Conservation (phyloP, 2,797 vertebrate genomes). For the Sebastes kiyomatsui region DNA sequence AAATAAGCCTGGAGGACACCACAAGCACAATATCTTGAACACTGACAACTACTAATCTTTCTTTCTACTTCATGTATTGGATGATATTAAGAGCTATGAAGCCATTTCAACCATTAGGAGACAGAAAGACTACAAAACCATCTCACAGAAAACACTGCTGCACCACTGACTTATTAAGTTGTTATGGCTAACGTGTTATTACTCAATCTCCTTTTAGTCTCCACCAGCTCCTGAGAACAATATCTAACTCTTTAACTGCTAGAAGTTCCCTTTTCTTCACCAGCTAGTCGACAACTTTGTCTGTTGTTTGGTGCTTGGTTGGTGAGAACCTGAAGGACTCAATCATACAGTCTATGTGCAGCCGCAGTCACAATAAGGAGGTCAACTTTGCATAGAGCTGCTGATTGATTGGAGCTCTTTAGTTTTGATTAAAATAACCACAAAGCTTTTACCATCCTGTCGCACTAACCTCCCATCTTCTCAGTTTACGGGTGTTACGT, state of each 20-base stretch:
- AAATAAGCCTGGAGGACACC: neutral
- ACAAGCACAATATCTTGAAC: neutral
- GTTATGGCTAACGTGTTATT: neutral
- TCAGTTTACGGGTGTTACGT: neutral
- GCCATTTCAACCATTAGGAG: neutral
- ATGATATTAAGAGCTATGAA: neutral
- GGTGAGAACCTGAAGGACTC: too few species aligned
- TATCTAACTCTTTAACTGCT: neutral
- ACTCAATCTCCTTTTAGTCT: neutral
- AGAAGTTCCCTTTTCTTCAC: neutral
- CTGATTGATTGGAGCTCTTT: neutral
- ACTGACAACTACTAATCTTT: neutral
- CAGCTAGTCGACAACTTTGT: neutral
- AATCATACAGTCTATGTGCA: too few species aligned
- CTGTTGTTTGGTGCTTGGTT: neutral
- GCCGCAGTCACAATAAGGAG: neutral
- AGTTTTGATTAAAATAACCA: conserved; percentile 23
- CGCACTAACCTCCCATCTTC: neutral
- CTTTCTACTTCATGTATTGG: neutral
- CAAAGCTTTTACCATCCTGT: neutral
- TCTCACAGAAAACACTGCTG: neutral
- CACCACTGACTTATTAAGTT: neutral
- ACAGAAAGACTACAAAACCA: neutral
- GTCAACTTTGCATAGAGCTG: neutral
- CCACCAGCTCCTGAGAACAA: neutral